These are phyloP conservation scores for Eueremaeus valkanovi DNA, from an alignment of 2,888 invertebrate genomes.

Conservation along the genomic window DNA sequence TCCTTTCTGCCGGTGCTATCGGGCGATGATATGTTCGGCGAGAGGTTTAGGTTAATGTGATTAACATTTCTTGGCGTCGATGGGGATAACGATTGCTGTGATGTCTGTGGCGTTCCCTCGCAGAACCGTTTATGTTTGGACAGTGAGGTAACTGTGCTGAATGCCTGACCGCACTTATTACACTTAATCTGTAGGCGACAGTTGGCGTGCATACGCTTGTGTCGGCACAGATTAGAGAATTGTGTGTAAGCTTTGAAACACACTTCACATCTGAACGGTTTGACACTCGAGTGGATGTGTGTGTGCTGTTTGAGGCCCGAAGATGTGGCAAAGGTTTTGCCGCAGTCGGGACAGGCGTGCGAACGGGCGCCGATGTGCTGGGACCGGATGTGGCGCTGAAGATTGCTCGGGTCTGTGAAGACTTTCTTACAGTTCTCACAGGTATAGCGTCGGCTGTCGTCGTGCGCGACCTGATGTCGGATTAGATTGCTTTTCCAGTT, in stretches of 20 bases:
- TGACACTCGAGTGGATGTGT: conserved; percentile 96
- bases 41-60: conserved; percentile 11
- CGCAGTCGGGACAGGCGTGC: conserved; percentile 97
- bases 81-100: not conserved
- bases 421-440: conserved; percentile 81
- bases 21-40: conserved; percentile 18
- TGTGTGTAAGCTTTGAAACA: conserved; percentile 98
- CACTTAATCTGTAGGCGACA: conserved; percentile 92
- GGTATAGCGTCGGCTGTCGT: conserved; percentile 72
- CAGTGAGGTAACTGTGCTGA: conserved; percentile 83
- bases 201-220: conserved; percentile 96
- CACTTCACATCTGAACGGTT: conserved; percentile 81
- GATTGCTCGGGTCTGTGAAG: conserved; percentile 93
- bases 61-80: not conserved
- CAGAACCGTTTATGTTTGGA: conserved; percentile 95
- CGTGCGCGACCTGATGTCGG: conserved; percentile 73
- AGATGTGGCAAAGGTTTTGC: conserved; percentile 96
- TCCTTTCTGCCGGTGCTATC: conserved; percentile 4
- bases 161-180: conserved; percentile 86
- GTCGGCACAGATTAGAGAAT: conserved; percentile 98
- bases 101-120: conserved; percentile 61
- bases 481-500: conserved; percentile 74
- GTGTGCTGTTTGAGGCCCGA: conserved; percentile 98
- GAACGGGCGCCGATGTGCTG: conserved; percentile 92
- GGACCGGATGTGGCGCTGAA: conserved; percentile 92